These are phyloP conservation scores for Ciconia stormi DNA, from an alignment of 2,113 vertebrate genomes.

Conservation along the genomic window DNA sequence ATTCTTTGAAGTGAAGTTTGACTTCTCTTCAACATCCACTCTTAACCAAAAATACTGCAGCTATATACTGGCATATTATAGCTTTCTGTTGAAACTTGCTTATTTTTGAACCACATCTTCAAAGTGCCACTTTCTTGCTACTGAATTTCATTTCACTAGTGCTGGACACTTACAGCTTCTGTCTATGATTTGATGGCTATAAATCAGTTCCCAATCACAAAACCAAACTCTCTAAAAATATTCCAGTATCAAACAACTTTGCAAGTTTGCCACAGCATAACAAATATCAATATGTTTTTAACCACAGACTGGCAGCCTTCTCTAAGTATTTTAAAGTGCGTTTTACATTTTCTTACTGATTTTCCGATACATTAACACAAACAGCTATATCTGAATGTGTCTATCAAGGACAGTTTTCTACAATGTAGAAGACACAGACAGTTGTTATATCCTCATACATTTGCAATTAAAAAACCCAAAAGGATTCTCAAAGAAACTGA, in stretches of 20 bases:
- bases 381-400: background rate
- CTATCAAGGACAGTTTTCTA: background rate
- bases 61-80: accelerated
- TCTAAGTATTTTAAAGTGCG: background rate
- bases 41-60: background rate
- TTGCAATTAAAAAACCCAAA: background rate
- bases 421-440: background rate
- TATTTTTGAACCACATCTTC: background rate
- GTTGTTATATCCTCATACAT: background rate
- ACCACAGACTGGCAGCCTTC: background rate
- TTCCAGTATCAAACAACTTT: background rate
- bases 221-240: background rate
- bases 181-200: background rate
- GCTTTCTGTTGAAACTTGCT: background rate
- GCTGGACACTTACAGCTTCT: background rate
- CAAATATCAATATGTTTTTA: background rate
- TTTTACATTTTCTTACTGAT: background rate
- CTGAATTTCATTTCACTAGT: background rate
- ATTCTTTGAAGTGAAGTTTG: background rate
- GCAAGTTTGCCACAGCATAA: background rate
- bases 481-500: background rate
- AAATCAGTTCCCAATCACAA: background rate
- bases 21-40: background rate
- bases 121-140: background rate
- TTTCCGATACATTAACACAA: background rate